Evolutionary conservation across 1,140 invertebrate genomes (phyloP), one percentile per base, ranked within the genome.

Genomic region (Leptonema lineaticorne): DNA sequence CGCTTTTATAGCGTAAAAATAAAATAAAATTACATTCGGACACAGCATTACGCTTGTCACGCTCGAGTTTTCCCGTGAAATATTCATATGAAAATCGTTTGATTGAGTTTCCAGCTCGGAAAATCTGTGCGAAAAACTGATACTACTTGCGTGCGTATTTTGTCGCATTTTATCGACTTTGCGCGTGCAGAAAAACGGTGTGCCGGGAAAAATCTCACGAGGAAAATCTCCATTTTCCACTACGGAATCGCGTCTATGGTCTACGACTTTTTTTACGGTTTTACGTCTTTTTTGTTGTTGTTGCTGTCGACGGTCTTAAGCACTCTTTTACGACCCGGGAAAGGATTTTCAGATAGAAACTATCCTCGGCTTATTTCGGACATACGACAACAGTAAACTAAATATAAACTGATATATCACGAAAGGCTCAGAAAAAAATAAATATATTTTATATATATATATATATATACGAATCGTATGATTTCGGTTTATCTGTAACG

Each of bases 221-320:
- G 24, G 9, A 53, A 45, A 53, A 53, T 53, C 50, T 53, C 24
- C 26, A 16, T 62, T 37, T 18, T 22, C 59, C 27, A 45, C 45
- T 62, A 37, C 45, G 30, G 37, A 22, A 37, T 62, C 59, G 33
- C 24, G 24, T 29, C 28, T 33, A 16, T 33, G 26, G 37, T 14
- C 33, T 45, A 37, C 59, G 9, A 24, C 59, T 62, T 60, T 58
- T n/a, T 58, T 45, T 27, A 45, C 30, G 59, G 22, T 62, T 59
- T 62, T 62, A 26, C 59, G 59, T 59, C 33, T 57, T 59, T 37
- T 41, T 11, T n/a, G n/a, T n/a, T n/a, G n/a, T n/a, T n/a, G n/a
- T n/a, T n/a, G n/a, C n/a, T n/a, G n/a, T n/a, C 22, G 14, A 37
- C 37, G 29, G 3, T 20, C 26, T 33, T 45, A 27, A 33, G 37